Percentiles rank a stretch among this genome's conserved stretches.
Evolutionary conservation across 2,797 vertebrate genomes (phyloP).

Genomic region (Erithacus rubecula): DNA sequence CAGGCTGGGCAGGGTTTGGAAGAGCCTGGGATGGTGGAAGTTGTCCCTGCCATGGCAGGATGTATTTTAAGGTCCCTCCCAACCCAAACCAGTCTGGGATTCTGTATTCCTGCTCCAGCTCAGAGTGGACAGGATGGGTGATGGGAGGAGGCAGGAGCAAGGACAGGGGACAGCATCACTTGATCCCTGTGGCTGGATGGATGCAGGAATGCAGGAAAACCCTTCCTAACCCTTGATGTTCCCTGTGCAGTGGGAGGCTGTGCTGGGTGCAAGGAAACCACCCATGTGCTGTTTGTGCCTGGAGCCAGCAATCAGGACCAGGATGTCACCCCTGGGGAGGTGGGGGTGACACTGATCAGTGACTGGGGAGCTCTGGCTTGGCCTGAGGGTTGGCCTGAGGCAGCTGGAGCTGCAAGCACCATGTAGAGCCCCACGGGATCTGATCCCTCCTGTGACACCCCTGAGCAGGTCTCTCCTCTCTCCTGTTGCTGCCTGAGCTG

Average conservation of each 20-base stretch:
- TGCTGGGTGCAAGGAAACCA: background rate
- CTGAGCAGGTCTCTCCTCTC: fast-evolving
- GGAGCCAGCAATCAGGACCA: background rate
- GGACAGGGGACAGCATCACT: background rate
- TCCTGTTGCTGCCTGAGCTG: background rate
- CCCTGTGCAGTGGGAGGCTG: background rate
- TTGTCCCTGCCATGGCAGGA: background rate
- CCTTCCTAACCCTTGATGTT: background rate
- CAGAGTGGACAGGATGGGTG: background rate
- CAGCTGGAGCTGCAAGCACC: background rate
- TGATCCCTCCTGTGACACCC: background rate
- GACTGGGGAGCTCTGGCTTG: background rate
- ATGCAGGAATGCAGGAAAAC: background rate
- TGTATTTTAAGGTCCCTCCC: background rate
- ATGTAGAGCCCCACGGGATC: background rate
- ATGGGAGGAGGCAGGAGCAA: background rate
- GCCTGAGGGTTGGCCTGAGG: background rate
- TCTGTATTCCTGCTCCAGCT: background rate
- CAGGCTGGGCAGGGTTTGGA: fast-evolving
- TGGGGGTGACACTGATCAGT: background rate
- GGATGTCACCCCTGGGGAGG: background rate
- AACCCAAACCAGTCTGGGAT: background rate
- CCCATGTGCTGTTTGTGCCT: fast-evolving
- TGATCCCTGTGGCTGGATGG: fast-evolving
- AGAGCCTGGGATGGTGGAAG: fast-evolving